phyloP scores from a whole-genome alignment of 2,113 vertebrate species.

The Kryptolebias marmoratus region DNA sequence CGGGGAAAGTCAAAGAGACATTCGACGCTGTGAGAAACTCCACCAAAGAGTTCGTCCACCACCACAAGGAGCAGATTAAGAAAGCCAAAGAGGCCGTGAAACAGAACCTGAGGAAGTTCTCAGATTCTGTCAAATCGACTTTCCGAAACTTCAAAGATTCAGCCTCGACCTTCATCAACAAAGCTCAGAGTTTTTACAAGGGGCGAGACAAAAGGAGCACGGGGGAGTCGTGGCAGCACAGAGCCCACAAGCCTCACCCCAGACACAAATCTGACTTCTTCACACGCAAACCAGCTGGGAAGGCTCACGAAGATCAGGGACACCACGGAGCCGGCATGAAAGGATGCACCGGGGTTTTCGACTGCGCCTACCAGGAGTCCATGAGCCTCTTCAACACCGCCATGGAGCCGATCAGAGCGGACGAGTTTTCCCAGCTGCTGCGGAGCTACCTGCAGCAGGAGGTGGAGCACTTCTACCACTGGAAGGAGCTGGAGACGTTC shows the following conservation, averaged over 20 bases:
- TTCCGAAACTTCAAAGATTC: slow-evolving; percentile 94
- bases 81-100: slow-evolving; percentile 97
- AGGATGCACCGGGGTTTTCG: slow-evolving; percentile 85
- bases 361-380: slow-evolving; percentile 90
- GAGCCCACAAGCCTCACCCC: slow-evolving; percentile 61
- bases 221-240: slow-evolving; percentile 70
- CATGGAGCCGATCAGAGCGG: slow-evolving; percentile 86
- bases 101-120: slow-evolving; percentile 95
- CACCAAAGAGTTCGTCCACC: slow-evolving; percentile 95
- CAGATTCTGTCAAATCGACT: slow-evolving; percentile 94
- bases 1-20: slow-evolving; percentile 91
- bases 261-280: slow-evolving; percentile 66
- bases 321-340: slow-evolving; percentile 67
- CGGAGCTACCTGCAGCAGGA: slow-evolving; percentile 89
- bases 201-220: slow-evolving; percentile 60
- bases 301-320: neutral
- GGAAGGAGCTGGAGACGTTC: slow-evolving; percentile 91
- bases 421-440: slow-evolving; percentile 90
- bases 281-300: slow-evolving; percentile 56
- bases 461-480: slow-evolving; percentile 89
- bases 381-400: slow-evolving; percentile 87
- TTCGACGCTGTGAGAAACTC: slow-evolving; percentile 98
- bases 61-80: slow-evolving; percentile 98
- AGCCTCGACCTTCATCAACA: slow-evolving; percentile 87
- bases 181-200: slow-evolving; percentile 77